These are phyloP conservation scores for Mythimna impura DNA, from an alignment of 2,888 invertebrate genomes.

Conservation along the genomic window DNA sequence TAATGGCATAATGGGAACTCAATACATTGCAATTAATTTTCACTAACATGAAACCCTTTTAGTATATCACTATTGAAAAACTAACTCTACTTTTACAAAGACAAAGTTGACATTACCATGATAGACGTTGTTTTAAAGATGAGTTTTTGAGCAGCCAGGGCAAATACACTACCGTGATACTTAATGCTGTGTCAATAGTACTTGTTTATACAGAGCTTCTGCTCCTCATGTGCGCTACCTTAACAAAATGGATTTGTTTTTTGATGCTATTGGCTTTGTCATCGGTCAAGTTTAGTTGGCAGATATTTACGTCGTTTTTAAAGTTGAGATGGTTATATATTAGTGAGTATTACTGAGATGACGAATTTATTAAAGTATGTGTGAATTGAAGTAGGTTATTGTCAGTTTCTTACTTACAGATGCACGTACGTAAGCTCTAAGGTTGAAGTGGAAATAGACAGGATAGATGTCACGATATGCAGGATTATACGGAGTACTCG, in stretches of 20 bases:
- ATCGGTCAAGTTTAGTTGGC: slow-evolving; percentile 27
- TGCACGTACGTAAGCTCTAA: no score
- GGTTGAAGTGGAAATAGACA: no score
- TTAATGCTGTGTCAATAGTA: slow-evolving; percentile 75
- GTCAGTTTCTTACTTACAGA: no score
- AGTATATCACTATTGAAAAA: slow-evolving; percentile 1
- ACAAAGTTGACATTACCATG: slow-evolving; percentile 24
- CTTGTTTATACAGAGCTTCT: slow-evolving; percentile 71
- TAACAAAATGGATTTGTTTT: slow-evolving; percentile 64
- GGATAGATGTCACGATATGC: no score
- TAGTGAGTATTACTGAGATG: background rate
- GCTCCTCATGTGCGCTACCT: slow-evolving; percentile 70
- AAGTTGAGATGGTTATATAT: background rate
- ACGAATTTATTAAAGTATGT: background rate
- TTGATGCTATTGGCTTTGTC: slow-evolving; percentile 47
- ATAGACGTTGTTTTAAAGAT: slow-evolving; percentile 42
- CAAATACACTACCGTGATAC: slow-evolving; percentile 75
- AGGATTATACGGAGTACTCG: no score
- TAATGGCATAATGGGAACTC: slow-evolving; percentile 63
- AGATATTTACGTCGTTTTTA: slow-evolving; percentile 11
- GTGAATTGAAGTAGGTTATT: no score
- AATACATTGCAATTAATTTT: slow-evolving; percentile 67
- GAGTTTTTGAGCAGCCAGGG: slow-evolving; percentile 55
- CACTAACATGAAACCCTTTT: slow-evolving; percentile 64
- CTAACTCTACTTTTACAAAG: background rate